Base-by-base conservation (phyloP, 1,140 invertebrate species). In the Cydia splendana region DNA sequence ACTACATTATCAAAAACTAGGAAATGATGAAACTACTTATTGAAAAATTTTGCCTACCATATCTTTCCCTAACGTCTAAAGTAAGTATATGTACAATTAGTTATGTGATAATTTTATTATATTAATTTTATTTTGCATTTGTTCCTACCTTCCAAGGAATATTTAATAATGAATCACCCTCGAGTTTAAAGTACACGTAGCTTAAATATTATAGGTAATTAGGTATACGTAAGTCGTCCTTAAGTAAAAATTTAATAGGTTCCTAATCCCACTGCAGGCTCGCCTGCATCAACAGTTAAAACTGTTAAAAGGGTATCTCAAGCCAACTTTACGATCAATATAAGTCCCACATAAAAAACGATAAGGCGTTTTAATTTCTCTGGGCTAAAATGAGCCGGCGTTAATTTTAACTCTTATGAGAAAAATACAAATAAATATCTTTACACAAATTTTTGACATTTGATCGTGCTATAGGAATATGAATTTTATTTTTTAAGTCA, bases 321-420 rank as follows among this genome's bases (percentile, higher is more conserved):
- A 82, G 77, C 80, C 79, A 85, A 85, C 83, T 92, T 92, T 91
- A 92, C 80, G 89, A 87, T 81, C 78, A 77, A 81, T 86, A 89
- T 91, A 91, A 90, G 89, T 91, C 89, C 85, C 91, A 91, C 89
- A 90, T 92, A 92, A 92, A 92, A 88, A 91, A 88, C 85, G 86
- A 88, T 91, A 86, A 88, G 81, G 82, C 83, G 83, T 91, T 91
- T 91, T 92, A 92, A 92, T 92, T 92, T 91, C 88, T 89, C 86
- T 85, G 84, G 79, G 75, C 79, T 87, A 81, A 88, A 90, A 89
- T 88, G 85, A 89, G 85, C 80, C 83, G 82, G 86, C 82, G 88
- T 92, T 92, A 91, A 92, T 90, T 92, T 92, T 88, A 89, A 87
- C 83, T 65, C 83, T 65, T 84, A 79, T 78, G 65, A 75, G 78